phyloP scores from a whole-genome alignment of 2,888 invertebrate species.

The Drosophila macrospina region DNA sequence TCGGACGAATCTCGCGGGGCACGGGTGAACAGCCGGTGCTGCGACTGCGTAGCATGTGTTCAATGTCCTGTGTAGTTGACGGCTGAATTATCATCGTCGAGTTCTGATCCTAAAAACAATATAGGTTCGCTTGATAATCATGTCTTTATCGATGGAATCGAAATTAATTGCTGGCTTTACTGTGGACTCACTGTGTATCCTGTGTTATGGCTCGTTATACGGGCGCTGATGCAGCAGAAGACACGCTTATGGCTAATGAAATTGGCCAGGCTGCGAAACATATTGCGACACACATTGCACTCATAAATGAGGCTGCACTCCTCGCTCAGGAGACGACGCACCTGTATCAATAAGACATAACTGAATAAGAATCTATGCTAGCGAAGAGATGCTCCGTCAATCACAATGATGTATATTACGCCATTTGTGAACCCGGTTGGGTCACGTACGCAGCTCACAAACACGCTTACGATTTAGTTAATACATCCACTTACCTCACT shows the following conservation, averaged over 20 bases:
- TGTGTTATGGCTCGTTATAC: conserved; percentile 46
- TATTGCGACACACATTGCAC: conserved; percentile 93
- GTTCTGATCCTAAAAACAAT: conserved; percentile 62
- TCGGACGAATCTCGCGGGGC: conserved; percentile 59
- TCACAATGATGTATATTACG: conserved; percentile 40
- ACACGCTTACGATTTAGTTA: conserved; percentile 1
- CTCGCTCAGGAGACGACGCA: conserved; percentile 90
- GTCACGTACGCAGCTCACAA: conserved; percentile 67
- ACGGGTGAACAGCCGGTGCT: conserved; percentile 79
- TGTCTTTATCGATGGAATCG: not conserved
- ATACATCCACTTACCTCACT: conserved; percentile 87
- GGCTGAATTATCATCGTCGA: conserved; percentile 83
- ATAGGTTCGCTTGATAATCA: not conserved
- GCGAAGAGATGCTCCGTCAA: not conserved
- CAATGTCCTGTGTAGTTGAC: conserved; percentile 54
- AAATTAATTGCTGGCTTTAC: conserved; percentile 60
- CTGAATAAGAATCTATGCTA: too few relatives aligned
- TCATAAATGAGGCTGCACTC: conserved; percentile 96
- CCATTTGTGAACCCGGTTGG: conserved; percentile 57
- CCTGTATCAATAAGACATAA: conserved; percentile 85
- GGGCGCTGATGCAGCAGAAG: conserved; percentile 88
- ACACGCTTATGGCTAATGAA: conserved; percentile 95
- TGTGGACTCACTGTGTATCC: conserved; percentile 74
- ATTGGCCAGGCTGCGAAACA: conserved; percentile 94
- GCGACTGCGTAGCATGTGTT: conserved; percentile 72